Conservation (phyloP, 1,140 invertebrate genomes). For the Sinella curviseta region DNA sequence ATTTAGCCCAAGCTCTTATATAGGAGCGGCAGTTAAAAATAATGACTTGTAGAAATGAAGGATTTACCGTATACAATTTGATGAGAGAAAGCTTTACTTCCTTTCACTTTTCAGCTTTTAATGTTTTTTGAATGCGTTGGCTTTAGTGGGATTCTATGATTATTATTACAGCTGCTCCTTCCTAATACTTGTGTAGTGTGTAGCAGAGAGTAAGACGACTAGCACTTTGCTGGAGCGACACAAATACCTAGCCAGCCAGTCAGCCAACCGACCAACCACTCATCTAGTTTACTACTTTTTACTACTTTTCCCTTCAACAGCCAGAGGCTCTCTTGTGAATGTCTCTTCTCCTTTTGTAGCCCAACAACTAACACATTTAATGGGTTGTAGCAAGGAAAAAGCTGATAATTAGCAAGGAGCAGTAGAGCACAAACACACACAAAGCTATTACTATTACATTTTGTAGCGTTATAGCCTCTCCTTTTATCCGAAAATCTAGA, state of each 20-base stretch:
- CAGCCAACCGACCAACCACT: no score
- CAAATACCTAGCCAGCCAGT: no score
- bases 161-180: background rate
- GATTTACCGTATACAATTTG: background rate
- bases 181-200: background rate
- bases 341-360: no score
- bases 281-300: no score
- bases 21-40: background rate
- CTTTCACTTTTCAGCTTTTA: slow-evolving; percentile 17
- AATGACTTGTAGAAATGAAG: slow-evolving; percentile 3
- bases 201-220: no score
- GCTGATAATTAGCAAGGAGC: slow-evolving; percentile 20
- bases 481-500: slow-evolving; percentile 23
- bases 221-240: no score
- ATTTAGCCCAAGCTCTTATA: no score
- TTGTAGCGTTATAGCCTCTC: background rate
- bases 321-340: no score
- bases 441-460: background rate
- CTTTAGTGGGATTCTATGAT: background rate
- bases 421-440: no score
- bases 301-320: no score
- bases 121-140: background rate
- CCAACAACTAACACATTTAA: background rate
- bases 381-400: background rate
- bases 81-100: slow-evolving; percentile 16